Conservation (phyloP, 2,113 vertebrate species). For the Hypanus sabinus region DNA sequence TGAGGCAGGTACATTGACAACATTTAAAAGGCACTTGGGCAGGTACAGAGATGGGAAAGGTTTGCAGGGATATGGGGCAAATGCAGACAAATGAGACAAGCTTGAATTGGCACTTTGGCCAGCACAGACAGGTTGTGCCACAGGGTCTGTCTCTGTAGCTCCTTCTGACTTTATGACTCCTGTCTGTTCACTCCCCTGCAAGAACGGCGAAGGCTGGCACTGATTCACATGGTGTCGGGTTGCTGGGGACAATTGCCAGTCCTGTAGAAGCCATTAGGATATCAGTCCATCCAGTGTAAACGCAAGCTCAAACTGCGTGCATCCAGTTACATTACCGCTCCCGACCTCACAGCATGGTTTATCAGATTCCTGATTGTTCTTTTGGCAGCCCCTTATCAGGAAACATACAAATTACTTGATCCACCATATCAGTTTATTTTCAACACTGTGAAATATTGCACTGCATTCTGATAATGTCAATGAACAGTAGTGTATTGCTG, state of each 20-base stretch:
- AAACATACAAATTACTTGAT: not conserved
- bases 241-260: too few relatives aligned
- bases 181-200: not conserved
- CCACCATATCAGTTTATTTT: not conserved
- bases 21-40: too few relatives aligned
- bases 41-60: too few relatives aligned
- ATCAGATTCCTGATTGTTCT: not conserved
- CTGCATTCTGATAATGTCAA: not conserved
- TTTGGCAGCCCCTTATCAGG: not conserved
- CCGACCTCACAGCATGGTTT: not conserved
- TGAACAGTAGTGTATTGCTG: not conserved
- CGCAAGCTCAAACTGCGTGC: too few relatives aligned
- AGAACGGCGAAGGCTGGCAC: not conserved
- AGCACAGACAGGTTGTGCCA: too few relatives aligned
- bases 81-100: too few relatives aligned
- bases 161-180: not conserved
- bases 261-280: not conserved
- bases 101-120: too few relatives aligned
- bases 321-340: not conserved
- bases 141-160: too few relatives aligned
- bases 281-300: not conserved
- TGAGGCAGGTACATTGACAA: too few relatives aligned
- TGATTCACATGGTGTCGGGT: not conserved
- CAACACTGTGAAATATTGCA: not conserved
- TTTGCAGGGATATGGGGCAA: too few relatives aligned